A percentile compares a stretch with the other conserved stretches of the same genome.
These are phyloP conservation scores for Eufriesea mexicana DNA, from an alignment of 1,140 invertebrate species.

Conservation along the genomic window DNA sequence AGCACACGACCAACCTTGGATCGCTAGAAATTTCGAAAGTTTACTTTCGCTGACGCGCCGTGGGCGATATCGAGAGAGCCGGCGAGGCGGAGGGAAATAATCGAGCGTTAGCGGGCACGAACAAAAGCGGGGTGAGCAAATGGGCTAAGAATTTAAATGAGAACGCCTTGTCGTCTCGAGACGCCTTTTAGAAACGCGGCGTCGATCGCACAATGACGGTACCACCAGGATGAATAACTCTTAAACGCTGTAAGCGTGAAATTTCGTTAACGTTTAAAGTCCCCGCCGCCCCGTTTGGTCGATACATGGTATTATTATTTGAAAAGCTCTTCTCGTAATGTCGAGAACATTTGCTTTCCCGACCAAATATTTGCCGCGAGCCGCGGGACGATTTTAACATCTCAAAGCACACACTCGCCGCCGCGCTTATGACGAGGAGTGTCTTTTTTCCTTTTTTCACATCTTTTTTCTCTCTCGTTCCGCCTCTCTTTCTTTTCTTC, in stretches of 20 bases:
- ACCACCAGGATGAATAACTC: neutral
- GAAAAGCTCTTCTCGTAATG: conserved; percentile 60
- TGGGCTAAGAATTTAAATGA: conserved; percentile 3
- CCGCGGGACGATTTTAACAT: conserved; percentile 67
- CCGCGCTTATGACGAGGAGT: conserved; percentile 34
- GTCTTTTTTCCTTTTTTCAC: conserved; percentile 8
- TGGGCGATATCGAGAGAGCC: conserved; percentile 13
- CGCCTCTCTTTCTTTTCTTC: conserved; percentile 39
- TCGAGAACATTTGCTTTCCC: conserved; percentile 63
- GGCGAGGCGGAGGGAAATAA: neutral
- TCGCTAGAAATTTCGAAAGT: conserved; percentile 54
- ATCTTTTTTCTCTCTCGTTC: conserved; percentile 4
- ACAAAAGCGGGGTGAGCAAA: conserved; percentile 1
- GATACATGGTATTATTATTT: conserved; percentile 66
- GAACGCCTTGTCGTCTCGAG: neutral
- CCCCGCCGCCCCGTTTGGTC: conserved; percentile 12
- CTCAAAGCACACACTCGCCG: conserved; percentile 56
- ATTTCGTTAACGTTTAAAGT: neutral
- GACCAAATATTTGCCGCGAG: conserved; percentile 65
- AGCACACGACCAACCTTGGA: conserved; percentile 34
- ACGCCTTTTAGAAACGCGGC: neutral
- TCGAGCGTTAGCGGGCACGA: neutral
- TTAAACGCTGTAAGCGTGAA: neutral
- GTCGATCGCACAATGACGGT: neutral
- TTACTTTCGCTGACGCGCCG: conserved; percentile 56